A percentile compares a stretch with the other conserved stretches of the same genome.
Evolutionary conservation across 2,888 invertebrate genomes (phyloP).

Genomic region (Ceramica pisi): DNA sequence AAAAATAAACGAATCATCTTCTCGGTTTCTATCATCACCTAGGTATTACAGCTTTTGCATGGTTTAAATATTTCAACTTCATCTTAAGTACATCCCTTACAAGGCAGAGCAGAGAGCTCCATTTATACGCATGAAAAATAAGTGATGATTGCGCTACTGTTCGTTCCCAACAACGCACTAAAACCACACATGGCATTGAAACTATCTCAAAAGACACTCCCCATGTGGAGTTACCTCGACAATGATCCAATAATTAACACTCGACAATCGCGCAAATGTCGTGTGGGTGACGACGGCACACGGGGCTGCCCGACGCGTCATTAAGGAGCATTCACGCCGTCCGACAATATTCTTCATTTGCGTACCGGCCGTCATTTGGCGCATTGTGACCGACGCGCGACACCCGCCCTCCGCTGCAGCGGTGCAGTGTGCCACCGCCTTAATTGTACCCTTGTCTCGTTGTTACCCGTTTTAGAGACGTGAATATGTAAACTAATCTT

Average conservation of each 20-base stretch:
- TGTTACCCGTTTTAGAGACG: constrained; percentile 64
- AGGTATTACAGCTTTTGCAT: not conserved
- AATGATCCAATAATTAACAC: constrained; percentile 85
- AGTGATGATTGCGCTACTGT: constrained; percentile 43
- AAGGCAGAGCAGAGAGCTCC: not conserved
- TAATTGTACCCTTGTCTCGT: constrained; percentile 89
- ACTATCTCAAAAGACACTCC: constrained; percentile 48
- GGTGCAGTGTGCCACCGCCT: constrained; percentile 83
- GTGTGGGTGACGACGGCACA: constrained; percentile 79
- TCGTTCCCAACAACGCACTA: not conserved
- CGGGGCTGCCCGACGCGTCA: constrained; percentile 82
- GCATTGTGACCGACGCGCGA: constrained; percentile 83
- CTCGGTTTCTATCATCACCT: not conserved
- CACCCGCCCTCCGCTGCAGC: constrained; percentile 81
- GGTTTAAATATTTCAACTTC: not conserved
- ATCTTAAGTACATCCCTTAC: not conserved
- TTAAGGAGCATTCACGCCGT: constrained; percentile 89
- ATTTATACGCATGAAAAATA: constrained; percentile 9
- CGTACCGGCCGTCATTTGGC: constrained; percentile 87
- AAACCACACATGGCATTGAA: constrained; percentile 12
- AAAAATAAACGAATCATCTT: not conserved
- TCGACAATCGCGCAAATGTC: constrained; percentile 85
- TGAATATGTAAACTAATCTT: constrained; percentile 68
- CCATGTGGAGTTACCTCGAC: constrained; percentile 67
- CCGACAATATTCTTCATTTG: constrained; percentile 91